phyloP scores from a whole-genome alignment of 2,113 vertebrate genomes.

The Dipodomys ordii region DNA sequence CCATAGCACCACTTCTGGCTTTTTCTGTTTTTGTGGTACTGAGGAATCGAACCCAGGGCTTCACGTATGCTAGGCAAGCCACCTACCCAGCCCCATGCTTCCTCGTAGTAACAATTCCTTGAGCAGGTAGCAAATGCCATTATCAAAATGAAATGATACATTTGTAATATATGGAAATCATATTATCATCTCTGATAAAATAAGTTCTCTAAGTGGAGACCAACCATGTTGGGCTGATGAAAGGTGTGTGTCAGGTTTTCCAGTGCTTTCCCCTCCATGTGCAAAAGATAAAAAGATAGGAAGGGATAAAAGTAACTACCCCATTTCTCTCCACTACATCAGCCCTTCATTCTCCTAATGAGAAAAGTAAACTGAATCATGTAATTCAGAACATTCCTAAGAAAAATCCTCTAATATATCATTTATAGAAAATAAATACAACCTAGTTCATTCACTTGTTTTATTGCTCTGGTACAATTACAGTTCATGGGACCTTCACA shows the following conservation, averaged over 20 bases:
- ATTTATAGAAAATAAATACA: conserved; percentile 52
- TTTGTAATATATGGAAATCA: neutral
- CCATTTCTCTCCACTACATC: neutral
- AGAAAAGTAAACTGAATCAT: conserved; percentile 48
- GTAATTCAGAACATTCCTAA: neutral
- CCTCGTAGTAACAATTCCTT: neutral
- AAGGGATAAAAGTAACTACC: neutral
- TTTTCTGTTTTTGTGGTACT: too few species aligned
- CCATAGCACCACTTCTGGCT: too few species aligned
- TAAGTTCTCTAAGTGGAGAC: neutral
- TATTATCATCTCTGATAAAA: neutral
- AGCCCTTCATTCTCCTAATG: neutral
- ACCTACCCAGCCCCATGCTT: neutral
- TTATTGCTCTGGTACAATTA: neutral
- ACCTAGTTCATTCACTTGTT: neutral
- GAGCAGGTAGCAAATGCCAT: neutral
- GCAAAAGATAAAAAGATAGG: neutral
- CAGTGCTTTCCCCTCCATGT: neutral
- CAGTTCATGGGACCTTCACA: neutral
- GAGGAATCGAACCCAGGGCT: too few species aligned
- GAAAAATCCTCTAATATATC: neutral
- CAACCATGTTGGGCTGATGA: neutral
- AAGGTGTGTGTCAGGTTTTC: neutral
- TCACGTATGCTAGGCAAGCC: too few species aligned
- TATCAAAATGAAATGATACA: neutral